A percentile compares a stretch with the other conserved stretches of the same genome.
These are phyloP conservation scores for Fragum whitleyi DNA, from an alignment of 2,888 invertebrate genomes.

Conservation along the genomic window DNA sequence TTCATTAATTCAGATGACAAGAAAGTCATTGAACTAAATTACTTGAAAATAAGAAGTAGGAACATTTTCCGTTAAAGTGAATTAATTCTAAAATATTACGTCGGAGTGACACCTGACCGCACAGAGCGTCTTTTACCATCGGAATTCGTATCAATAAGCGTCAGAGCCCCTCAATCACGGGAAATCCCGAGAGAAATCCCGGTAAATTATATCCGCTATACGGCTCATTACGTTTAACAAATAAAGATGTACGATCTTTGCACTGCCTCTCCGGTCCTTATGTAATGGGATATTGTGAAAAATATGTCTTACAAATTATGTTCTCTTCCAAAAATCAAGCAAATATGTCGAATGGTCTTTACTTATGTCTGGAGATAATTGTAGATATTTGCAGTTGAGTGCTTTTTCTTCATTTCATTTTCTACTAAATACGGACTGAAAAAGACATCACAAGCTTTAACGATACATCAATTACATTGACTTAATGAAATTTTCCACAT, in stretches of 20 bases:
- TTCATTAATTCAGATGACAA: too few relatives aligned
- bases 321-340: background rate
- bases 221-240: conserved; percentile 32
- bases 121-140: conserved; percentile 36
- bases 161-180: conserved; percentile 46
- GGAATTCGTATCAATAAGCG: conserved; percentile 58
- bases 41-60: background rate
- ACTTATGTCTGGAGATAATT: background rate
- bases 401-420: too few relatives aligned
- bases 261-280: conserved; percentile 3
- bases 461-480: too few relatives aligned
- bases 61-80: conserved; percentile 22
- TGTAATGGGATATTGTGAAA: conserved; percentile 25
- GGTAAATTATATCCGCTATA: conserved; percentile 43
- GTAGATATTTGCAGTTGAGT: background rate
- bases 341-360: background rate
- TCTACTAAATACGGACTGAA: too few relatives aligned
- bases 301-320: conserved; percentile 25
- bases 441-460: too few relatives aligned
- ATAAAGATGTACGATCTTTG: conserved; percentile 44
- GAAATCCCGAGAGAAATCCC: conserved; percentile 37
- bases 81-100: conserved; percentile 34
- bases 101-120: conserved; percentile 34
- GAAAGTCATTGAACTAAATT: too few relatives aligned
- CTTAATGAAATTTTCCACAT: too few relatives aligned